Evolutionary conservation across 2,888 invertebrate genomes (phyloP), one percentile per base, ranked within the genome.

Genomic region (Hirudinaria manillensis): DNA sequence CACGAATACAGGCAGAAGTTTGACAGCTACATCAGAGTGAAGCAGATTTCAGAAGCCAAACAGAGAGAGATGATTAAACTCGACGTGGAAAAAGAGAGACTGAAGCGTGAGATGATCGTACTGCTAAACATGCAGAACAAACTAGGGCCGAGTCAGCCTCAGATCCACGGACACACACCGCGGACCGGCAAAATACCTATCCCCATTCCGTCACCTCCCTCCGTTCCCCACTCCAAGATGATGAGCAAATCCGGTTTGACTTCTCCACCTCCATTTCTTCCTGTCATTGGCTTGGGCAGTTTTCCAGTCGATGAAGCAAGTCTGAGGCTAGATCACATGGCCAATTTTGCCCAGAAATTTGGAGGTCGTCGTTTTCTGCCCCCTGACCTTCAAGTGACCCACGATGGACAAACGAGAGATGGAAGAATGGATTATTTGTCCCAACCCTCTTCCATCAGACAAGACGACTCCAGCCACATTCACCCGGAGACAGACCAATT

Each of bases 201-300:
- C 16, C 68, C 68, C 3, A 36, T 68, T 34, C 68, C 68, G n/a
- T 68, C 68, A n/a, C 68, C 68, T n/a, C 68, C 68, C 13, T 36
- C 36, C 32, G 32, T 61, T 10, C 29, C 13, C 13, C 21, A 16
- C 29, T 10, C 24, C 21, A 61, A 61, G 29, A 2, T 61, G 13
- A 7, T 61, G 1, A 61, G 29, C 7, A 61, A 61, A 61, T n/a
- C 61, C 61, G 61, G 24, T 29, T 29, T 29, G 24, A 29, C 29
- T 10, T 61, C 61, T 4, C 61, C 61, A 2, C 29, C 24, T 3
- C 61, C 61, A 3, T 27, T 61, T 10, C 61, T 29, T 1, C 61
- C 61, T 27, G 24, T 29, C 24, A 10, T 24, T 24, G 29, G 61
- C 13, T 21, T 61, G 61, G n/a, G 29, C 29, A 61, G 61, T 19